Percentiles rank a stretch among this genome's conserved stretches.
phyloP scores from a whole-genome alignment of 2,888 invertebrate species.

The Thumatha senex region DNA sequence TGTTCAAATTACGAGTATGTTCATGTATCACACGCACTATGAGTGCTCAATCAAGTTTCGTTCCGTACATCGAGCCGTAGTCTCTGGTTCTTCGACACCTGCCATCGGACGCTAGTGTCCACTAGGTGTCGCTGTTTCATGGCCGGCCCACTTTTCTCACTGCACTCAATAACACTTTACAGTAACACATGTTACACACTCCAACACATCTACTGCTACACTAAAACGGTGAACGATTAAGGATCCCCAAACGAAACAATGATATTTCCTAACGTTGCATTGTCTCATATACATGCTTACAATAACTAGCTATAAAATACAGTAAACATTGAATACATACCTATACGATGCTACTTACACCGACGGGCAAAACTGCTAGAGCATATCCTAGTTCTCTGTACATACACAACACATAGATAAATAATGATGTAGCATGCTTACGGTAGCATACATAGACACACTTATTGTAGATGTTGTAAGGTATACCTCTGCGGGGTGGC shows the following conservation, averaged over 20 bases:
- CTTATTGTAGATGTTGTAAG: slow-evolving; percentile 21
- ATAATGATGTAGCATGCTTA: slow-evolving; percentile 51
- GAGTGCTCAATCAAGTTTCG: slow-evolving; percentile 70
- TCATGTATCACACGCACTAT: slow-evolving; percentile 33
- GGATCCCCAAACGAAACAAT: slow-evolving; percentile 28
- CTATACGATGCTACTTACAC: slow-evolving; percentile 27
- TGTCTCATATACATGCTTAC: slow-evolving; percentile 71
- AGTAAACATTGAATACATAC: slow-evolving; percentile 48
- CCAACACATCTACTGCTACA: slow-evolving; percentile 36
- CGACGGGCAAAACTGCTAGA: slow-evolving; percentile 32
- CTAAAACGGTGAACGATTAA: slow-evolving; percentile 42
- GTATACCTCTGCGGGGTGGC: slow-evolving; percentile 77
- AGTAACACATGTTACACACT: slow-evolving; percentile 60
- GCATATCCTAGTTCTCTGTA: slow-evolving; percentile 29
- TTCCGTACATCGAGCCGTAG: slow-evolving; percentile 78
- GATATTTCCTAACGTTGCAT: slow-evolving; percentile 56
- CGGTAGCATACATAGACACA: slow-evolving; percentile 39
- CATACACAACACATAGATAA: slow-evolving; percentile 35
- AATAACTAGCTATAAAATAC: slow-evolving; percentile 41
- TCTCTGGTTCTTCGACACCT: slow-evolving; percentile 78
- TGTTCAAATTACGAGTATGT: slow-evolving; percentile 29
- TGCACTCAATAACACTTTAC: slow-evolving; percentile 68
- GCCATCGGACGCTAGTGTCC: slow-evolving; percentile 72
- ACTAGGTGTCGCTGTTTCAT: slow-evolving; percentile 73
- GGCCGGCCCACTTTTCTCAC: slow-evolving; percentile 80